phyloP scores from a whole-genome alignment of 2,888 invertebrate genomes.

The Melinopterus prodromus region DNA sequence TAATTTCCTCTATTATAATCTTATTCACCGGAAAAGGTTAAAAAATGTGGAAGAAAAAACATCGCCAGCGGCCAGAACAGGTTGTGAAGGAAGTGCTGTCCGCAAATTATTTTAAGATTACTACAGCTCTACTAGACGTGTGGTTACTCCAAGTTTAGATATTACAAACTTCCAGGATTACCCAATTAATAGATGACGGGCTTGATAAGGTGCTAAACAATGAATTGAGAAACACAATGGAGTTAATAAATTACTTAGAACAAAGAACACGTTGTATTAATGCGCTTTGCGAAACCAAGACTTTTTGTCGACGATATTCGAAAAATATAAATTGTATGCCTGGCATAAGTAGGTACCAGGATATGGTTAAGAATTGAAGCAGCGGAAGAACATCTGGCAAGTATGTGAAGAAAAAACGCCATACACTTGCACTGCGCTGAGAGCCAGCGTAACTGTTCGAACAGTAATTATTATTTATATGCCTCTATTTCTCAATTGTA shows the following conservation, averaged over 20 bases:
- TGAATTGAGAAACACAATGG: background rate
- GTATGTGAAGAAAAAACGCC: background rate
- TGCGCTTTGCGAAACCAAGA: no score
- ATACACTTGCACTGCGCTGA: background rate
- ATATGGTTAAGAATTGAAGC: background rate
- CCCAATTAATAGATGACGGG: background rate
- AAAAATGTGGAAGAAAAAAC: background rate
- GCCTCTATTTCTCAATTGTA: background rate
- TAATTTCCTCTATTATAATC: background rate
- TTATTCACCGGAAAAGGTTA: background rate
- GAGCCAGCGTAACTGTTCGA: background rate
- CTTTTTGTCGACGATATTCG: background rate
- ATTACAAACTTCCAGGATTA: background rate
- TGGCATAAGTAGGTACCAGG: background rate
- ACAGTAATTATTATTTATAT: background rate
- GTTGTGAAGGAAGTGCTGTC: background rate
- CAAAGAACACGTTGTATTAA: background rate
- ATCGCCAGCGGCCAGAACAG: background rate
- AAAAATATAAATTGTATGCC: background rate
- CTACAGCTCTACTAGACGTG: background rate
- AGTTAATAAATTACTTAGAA: background rate
- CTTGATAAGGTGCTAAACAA: background rate
- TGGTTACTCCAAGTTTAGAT: background rate
- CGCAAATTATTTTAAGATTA: background rate
- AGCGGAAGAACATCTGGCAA: conserved; percentile 4